phyloP scores from a whole-genome alignment of 2,797 vertebrate genomes.

The Psittacula echo region DNA sequence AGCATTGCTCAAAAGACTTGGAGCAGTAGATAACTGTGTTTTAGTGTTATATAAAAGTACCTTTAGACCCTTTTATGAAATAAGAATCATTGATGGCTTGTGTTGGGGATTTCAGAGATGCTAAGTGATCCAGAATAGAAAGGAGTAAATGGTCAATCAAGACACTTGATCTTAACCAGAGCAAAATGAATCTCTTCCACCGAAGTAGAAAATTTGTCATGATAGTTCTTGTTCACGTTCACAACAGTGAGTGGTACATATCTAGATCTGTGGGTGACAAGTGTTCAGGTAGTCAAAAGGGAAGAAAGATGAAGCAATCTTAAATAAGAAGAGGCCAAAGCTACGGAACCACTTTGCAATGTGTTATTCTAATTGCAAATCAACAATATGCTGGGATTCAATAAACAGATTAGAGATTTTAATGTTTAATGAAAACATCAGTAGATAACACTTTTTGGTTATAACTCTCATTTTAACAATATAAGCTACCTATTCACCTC shows the following conservation, averaged over 20 bases:
- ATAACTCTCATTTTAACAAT: neutral
- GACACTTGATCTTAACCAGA: neutral
- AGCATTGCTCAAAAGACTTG: neutral
- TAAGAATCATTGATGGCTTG: neutral
- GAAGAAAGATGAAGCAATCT: neutral
- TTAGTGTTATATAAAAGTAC: neutral
- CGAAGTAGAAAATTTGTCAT: neutral
- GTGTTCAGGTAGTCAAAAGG: neutral
- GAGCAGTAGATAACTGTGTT: neutral
- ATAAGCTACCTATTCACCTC: neutral
- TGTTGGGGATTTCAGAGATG: neutral
- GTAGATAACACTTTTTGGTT: neutral
- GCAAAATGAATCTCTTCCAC: neutral
- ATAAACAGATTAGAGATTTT: neutral
- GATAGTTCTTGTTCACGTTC: neutral
- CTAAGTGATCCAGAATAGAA: neutral
- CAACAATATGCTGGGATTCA: neutral
- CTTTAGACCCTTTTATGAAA: neutral
- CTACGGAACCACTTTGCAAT: neutral
- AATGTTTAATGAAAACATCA: neutral
- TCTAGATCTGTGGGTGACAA: neutral
- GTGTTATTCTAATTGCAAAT: neutral
- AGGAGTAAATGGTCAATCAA: neutral
- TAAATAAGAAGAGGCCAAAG: neutral
- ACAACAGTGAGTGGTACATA: fast-evolving